These are phyloP conservation scores for Microtus pennsylvanicus DNA, from an alignment of 2,113 vertebrate genomes.

Conservation along the genomic window DNA sequence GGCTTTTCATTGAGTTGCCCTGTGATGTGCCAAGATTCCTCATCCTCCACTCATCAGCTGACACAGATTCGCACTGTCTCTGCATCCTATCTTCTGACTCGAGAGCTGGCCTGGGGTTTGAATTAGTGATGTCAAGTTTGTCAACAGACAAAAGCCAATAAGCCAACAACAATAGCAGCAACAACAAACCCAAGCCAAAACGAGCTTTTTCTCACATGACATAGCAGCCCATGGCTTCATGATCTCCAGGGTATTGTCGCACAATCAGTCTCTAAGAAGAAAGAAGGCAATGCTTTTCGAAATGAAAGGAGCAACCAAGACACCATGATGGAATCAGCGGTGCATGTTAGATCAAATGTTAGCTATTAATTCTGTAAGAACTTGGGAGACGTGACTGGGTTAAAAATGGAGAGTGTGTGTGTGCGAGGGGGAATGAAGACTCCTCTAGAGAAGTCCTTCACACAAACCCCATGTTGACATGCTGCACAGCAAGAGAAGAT, in stretches of 20 bases:
- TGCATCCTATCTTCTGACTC: constrained; percentile 18
- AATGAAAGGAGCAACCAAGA: not conserved
- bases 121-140: not conserved
- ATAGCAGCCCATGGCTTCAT: not conserved
- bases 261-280: not conserved
- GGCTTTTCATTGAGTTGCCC: not conserved
- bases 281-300: constrained; percentile 5
- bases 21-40: constrained; percentile 10
- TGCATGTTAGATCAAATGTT: not conserved
- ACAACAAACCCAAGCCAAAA: not conserved
- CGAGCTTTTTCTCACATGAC: not conserved
- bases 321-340: not conserved
- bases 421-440: no score
- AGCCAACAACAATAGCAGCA: not conserved
- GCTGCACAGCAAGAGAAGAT: not conserved
- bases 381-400: not conserved
- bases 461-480: not conserved
- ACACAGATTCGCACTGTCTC: not conserved
- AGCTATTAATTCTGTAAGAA: not conserved
- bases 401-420: not conserved
- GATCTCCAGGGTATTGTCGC: not conserved
- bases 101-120: not conserved
- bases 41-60: not conserved
- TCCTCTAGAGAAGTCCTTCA: no score
- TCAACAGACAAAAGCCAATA: constrained; percentile 1